Base-by-base conservation (phyloP, 2,113 vertebrate species). In the Tyto alba region DNA sequence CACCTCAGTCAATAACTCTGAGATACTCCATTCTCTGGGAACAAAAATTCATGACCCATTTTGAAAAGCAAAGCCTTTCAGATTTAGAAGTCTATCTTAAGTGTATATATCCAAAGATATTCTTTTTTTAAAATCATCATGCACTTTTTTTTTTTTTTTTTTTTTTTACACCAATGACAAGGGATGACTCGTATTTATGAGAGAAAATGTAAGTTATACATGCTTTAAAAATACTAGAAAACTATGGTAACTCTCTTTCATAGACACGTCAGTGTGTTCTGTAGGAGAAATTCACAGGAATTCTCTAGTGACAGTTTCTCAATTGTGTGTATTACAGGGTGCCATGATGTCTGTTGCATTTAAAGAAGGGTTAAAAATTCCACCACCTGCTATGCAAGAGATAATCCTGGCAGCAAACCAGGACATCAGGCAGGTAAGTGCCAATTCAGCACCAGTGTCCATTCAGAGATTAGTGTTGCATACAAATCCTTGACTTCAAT, bases 321-420 rank as follows among this genome's bases (percentile, higher is more conserved):
- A n/a, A 57, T 38, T 86, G 77, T 59, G 6, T 88, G 40, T 50
- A 5, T 94, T 87, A 11, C 97, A 99, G 99, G 99, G 98, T 55
- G 99, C 99, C 47, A 99, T 99, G 99, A 99, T 99, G 99, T 99
- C 99, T 85, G 97, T 99, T 83, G 99, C 99, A 40, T 99, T 98
- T 97, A 99, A 99, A 96, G 99, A 99, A 96, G 99, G 99, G 32
- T 97, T 99, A 96, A 99, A 99, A 96, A 98, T 99, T 89, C 99
- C 99, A 2, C 98, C 99, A 29, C 98, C 99, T 72, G 99, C 99
- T 62, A 99, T 99, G 94, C 99, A 99, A 67, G 99, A 99, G 98
- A 98, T 99, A 32, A 99, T 99, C 93, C 97, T 99, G 69, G 99
- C 99, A 34, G 99, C 99, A 85, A 99, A 99, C 98, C 99, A 99